phyloP scores from a whole-genome alignment of 2,888 invertebrate genomes.

The Nemurella pictetii region DNA sequence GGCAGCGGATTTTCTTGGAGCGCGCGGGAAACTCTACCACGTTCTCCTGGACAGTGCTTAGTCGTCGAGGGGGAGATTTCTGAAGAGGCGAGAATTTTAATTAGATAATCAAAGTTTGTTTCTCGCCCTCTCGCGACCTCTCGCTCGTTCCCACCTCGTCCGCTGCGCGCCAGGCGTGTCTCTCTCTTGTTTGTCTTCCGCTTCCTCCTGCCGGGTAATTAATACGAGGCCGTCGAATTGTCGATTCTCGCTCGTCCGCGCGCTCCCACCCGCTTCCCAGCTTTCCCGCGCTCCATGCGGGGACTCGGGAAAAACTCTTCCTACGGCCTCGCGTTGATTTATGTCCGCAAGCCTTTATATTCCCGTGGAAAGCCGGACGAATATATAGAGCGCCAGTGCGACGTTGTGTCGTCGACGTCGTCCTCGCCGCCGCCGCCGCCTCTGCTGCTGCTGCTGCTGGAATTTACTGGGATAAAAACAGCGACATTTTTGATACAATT shows the following conservation, averaged over 20 bases:
- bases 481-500: background rate
- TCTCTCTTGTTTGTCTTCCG: constrained; percentile 9
- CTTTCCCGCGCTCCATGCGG: background rate
- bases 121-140: background rate
- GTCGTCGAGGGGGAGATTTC: background rate
- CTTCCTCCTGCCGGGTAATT: background rate
- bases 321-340: no score
- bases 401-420: background rate
- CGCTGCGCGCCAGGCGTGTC: background rate
- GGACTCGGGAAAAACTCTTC: background rate
- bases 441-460: no score
- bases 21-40: no score
- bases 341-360: no score
- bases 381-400: no score
- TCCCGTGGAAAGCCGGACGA: background rate
- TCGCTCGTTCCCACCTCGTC: background rate
- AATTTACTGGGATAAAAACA: background rate
- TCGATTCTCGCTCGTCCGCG: background rate
- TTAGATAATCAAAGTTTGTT: constrained; percentile 30
- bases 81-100: constrained; percentile 25
- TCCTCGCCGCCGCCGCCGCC: no score
- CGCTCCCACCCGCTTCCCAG: background rate
- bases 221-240: constrained; percentile 8
- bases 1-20: no score
- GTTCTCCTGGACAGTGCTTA: background rate